Percentiles rank a stretch among this genome's conserved stretches.
Conservation (phyloP, 2,797 vertebrate species). For the Enteromius thamalakanensis region DNA sequence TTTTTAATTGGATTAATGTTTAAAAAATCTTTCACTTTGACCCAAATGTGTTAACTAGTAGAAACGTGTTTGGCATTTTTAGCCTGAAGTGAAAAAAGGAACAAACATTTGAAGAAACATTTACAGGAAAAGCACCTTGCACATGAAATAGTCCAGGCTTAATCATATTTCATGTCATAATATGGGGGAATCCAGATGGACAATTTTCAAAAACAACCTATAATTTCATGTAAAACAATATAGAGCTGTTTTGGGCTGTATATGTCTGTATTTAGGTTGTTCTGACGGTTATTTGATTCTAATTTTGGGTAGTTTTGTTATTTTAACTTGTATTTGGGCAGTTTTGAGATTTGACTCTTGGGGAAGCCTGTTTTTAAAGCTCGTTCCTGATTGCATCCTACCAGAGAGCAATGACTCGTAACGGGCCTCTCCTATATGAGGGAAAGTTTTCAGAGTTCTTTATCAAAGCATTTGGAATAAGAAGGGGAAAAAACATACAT, state of each 20-base stretch:
- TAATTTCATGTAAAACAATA: background rate
- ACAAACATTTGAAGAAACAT: background rate
- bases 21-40: background rate
- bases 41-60: background rate
- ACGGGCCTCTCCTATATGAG: slow-evolving; percentile 16
- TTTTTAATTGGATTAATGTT: too few species aligned
- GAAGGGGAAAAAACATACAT: slow-evolving; percentile 13
- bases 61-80: background rate
- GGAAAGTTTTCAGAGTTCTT: slow-evolving; percentile 36
- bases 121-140: background rate
- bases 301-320: slow-evolving; percentile 10
- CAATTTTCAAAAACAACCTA: background rate
- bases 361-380: slow-evolving; percentile 27
- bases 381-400: slow-evolving; percentile 23
- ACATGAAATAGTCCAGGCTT: background rate
- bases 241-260: background rate
- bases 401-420: slow-evolving; percentile 19
- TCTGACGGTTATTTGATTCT: background rate
- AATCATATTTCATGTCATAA: background rate
- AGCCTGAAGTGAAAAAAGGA: background rate
- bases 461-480: slow-evolving; percentile 47
- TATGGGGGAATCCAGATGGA: background rate
- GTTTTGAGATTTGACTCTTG: background rate
- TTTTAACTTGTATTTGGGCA: background rate
- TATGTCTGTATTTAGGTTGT: slow-evolving; percentile 4